Evolutionary conservation across 2,113 vertebrate species (phyloP).

Genomic region (Amphiprion ocellaris): DNA sequence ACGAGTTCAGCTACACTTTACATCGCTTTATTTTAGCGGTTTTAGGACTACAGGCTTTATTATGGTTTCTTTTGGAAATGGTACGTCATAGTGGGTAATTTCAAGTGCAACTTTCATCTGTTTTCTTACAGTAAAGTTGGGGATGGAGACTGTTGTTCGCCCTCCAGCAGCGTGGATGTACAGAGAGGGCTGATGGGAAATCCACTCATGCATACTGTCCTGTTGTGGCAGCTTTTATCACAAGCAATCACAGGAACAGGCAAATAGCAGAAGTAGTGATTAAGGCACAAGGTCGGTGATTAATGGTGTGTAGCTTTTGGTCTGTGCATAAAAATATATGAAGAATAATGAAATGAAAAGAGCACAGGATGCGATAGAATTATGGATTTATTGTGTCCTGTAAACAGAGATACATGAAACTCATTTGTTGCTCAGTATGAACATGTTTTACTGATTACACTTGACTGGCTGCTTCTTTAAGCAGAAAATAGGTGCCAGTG

Average conservation of each 20-base stretch:
- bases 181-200: conserved; percentile 42
- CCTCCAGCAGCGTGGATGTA: conserved; percentile 4
- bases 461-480: conserved; percentile 18
- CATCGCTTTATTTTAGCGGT: conserved; percentile 1
- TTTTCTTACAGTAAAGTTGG: not conserved
- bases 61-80: not conserved
- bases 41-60: not conserved
- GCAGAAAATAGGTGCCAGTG: conserved; percentile 1
- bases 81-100: conserved; percentile 7
- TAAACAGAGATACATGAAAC: conserved; percentile 8
- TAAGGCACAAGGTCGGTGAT: conserved; percentile 52
- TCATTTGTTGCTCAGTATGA: conserved; percentile 7
- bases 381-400: conserved; percentile 18
- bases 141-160: not conserved
- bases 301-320: conserved; percentile 56
- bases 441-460: conserved; percentile 26
- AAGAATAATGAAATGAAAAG: conserved; percentile 53
- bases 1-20: not conserved
- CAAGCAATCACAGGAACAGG: conserved; percentile 11
- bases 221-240: conserved; percentile 43
- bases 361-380: conserved; percentile 17
- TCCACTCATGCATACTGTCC: conserved; percentile 45
- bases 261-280: conserved; percentile 26
- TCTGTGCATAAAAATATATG: conserved; percentile 12
- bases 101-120: not conserved